phyloP scores from a whole-genome alignment of 1,140 invertebrate species.

The Ips typographus region DNA sequence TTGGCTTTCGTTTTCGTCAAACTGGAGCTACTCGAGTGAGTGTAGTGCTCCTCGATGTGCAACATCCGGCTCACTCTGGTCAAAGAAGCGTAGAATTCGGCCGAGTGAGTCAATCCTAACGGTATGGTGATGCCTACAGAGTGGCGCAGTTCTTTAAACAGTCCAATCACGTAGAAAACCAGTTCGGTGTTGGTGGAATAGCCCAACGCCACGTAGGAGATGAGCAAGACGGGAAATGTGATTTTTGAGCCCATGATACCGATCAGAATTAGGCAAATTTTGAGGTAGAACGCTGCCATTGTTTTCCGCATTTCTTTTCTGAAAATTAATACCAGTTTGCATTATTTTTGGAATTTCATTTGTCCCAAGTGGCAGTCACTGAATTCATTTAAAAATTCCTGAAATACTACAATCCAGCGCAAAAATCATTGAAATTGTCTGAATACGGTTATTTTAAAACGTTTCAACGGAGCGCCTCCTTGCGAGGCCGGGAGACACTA shows the following conservation, averaged over 20 bases:
- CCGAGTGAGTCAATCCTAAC: conserved; percentile 52
- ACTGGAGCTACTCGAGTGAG: not conserved
- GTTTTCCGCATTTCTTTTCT: conserved; percentile 42
- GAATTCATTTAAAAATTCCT: no score
- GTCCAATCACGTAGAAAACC: conserved; percentile 73
- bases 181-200: conserved; percentile 71
- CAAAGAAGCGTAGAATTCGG: conserved; percentile 26
- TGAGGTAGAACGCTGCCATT: conserved; percentile 39
- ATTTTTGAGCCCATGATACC: conserved; percentile 67
- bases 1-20: conserved; percentile 56
- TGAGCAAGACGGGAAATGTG: conserved; percentile 55
- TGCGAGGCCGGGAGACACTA: no score
- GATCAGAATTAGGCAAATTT: conserved; percentile 34
- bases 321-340: conserved; percentile 1
- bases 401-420: no score
- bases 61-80: conserved; percentile 51
- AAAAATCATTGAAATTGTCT: no score
- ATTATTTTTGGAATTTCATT: not conserved
- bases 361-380: no score
- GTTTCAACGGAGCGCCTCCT: no score
- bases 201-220: conserved; percentile 73
- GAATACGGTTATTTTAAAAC: no score
- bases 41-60: conserved; percentile 53
- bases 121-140: conserved; percentile 75
- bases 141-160: conserved; percentile 71